Conservation (phyloP, 2,888 invertebrate genomes). For the Yponomeuta cagnagella region DNA sequence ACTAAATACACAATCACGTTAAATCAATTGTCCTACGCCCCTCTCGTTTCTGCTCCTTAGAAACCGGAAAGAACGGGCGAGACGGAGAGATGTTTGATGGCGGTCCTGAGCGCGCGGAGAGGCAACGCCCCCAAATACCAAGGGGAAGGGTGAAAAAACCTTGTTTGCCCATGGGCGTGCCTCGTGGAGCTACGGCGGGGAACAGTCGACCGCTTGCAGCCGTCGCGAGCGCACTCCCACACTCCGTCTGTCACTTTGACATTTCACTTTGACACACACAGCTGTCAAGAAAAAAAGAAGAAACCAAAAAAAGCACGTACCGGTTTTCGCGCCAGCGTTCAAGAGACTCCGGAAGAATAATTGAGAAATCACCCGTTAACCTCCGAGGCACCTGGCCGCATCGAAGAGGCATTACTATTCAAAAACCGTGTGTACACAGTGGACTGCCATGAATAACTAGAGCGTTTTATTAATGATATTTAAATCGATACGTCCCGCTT, state of each 20-base stretch:
- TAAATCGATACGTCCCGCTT: constrained; percentile 29
- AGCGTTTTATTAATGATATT: constrained; percentile 34
- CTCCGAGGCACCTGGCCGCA: constrained; percentile 28
- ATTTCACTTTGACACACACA: constrained; percentile 55
- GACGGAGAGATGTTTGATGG: constrained; percentile 36
- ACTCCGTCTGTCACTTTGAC: constrained; percentile 34
- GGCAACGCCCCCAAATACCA: constrained; percentile 56
- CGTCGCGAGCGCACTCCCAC: constrained; percentile 50
- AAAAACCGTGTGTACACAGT: constrained; percentile 29
- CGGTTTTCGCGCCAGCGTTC: constrained; percentile 8
- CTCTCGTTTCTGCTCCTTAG: constrained; percentile 32
- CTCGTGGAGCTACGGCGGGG: constrained; percentile 32
- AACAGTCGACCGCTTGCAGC: constrained; percentile 59
- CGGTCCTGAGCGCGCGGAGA: constrained; percentile 37
- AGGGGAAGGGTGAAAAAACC: constrained; percentile 56
- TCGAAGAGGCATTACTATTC: constrained; percentile 29
- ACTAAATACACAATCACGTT: constrained; percentile 69
- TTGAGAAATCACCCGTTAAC: constrained; percentile 49
- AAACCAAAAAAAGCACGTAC: not conserved
- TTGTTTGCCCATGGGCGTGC: constrained; percentile 67
- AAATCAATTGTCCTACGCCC: constrained; percentile 56
- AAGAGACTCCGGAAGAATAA: constrained; percentile 19
- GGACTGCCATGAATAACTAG: constrained; percentile 35
- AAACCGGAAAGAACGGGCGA: constrained; percentile 9
- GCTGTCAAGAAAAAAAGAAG: constrained; percentile 23